A percentile compares a stretch with the other conserved stretches of the same genome.
Evolutionary conservation across 2,888 invertebrate species (phyloP).

Genomic region (Himalopsyche anomala): DNA sequence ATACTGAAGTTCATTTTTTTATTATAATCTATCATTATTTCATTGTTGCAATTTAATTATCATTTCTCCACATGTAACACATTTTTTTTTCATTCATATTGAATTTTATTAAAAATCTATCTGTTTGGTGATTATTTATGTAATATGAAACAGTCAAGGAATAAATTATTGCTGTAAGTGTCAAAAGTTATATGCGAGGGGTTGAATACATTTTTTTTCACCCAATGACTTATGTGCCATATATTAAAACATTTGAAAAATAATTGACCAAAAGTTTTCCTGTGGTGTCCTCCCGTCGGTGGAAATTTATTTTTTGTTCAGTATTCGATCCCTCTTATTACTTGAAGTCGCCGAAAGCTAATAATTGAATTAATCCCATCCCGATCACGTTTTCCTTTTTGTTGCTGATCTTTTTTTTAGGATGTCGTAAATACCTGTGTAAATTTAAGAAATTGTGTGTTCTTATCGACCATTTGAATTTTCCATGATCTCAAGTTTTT

Average conservation of each 20-base stretch:
- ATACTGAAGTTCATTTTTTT: no score
- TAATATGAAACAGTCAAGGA: slow-evolving; percentile 2
- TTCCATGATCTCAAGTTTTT: slow-evolving; percentile 42
- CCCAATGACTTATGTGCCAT: slow-evolving; percentile 17
- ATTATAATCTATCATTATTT: no score
- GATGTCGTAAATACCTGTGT: slow-evolving; percentile 27
- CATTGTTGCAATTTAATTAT: no score
- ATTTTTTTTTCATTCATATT: no score
- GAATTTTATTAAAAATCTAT: no score
- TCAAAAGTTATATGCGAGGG: neutral
- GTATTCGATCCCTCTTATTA: neutral
- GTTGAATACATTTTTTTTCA: neutral
- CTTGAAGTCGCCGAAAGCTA: neutral
- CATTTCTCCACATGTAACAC: no score
- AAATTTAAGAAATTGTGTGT: slow-evolving; percentile 14
- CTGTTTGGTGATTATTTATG: neutral
- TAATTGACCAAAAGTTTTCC: neutral
- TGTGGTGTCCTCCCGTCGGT: neutral
- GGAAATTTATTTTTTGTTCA: neutral
- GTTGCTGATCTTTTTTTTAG: slow-evolving; percentile 37
- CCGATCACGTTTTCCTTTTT: slow-evolving; percentile 1
- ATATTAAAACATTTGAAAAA: slow-evolving; percentile 12
- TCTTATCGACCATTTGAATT: slow-evolving; percentile 40
- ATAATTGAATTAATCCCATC: slow-evolving; percentile 4
- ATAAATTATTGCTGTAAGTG: neutral